Percentiles rank a stretch among this genome's conserved stretches.
phyloP scores from a whole-genome alignment of 2,113 vertebrate species.

The Mungos mungo region DNA sequence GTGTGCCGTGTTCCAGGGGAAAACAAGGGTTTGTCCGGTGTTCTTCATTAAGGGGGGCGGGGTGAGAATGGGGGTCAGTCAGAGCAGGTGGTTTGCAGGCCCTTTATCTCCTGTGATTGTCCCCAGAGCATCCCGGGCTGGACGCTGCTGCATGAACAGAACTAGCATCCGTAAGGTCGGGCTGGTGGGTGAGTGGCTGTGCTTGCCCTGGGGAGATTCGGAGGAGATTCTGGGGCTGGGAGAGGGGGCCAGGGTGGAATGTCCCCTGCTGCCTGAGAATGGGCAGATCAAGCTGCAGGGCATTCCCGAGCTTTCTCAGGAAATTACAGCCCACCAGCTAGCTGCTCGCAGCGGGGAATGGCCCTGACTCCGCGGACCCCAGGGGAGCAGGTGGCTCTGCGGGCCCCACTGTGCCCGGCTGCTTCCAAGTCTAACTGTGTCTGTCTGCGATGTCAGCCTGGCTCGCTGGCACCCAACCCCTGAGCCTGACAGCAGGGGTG shows the following conservation, averaged over 20 bases:
- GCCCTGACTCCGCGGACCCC: not conserved
- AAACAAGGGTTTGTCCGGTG: not conserved
- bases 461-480: slow-evolving; percentile 39
- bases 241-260: not conserved
- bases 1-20: not conserved
- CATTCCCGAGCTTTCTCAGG: not conserved
- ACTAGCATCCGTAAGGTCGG: not conserved
- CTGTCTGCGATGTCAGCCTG: slow-evolving; percentile 48
- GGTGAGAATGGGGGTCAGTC: not conserved
- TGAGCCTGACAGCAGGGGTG: not conserved
- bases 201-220: not conserved
- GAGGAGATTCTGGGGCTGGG: not conserved
- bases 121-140: not conserved
- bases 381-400: not conserved
- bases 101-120: not conserved
- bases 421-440: slow-evolving; percentile 42
- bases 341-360: not conserved
- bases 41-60: not conserved
- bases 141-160: not conserved
- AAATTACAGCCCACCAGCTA: not conserved
- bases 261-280: not conserved
- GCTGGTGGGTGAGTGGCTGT: not conserved
- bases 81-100: not conserved
- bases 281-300: not conserved
- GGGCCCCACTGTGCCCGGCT: not conserved